A percentile compares a stretch with the other conserved stretches of the same genome.
phyloP scores from a whole-genome alignment of 2,113 vertebrate genomes.

The Sinocyclocheilus anshuiensis region DNA sequence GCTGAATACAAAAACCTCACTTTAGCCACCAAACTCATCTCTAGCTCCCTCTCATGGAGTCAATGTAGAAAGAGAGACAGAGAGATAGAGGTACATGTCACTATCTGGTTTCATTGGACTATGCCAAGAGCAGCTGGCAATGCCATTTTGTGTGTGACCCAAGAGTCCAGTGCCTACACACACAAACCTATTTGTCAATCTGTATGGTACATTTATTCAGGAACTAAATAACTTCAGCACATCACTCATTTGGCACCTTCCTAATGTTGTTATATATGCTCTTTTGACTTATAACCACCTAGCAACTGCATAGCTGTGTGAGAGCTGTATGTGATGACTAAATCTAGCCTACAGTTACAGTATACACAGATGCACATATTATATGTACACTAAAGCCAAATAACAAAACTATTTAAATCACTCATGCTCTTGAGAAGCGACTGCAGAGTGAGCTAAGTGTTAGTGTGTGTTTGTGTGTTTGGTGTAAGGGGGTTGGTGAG shows the following conservation, averaged over 20 bases:
- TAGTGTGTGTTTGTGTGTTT: not conserved
- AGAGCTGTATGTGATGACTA: too few species aligned
- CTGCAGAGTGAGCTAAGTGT: not conserved
- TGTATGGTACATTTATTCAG: slow-evolving; percentile 3
- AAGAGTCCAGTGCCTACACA: slow-evolving; percentile 1
- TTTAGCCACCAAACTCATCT: slow-evolving; percentile 38
- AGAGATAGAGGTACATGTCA: not conserved
- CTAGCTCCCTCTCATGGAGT: slow-evolving; percentile 60
- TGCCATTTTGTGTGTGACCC: not conserved
- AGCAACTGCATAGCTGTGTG: not conserved
- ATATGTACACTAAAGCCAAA: not conserved
- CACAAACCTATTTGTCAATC: not conserved
- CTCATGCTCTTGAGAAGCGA: not conserved
- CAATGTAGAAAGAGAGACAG: slow-evolving; percentile 4
- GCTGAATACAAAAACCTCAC: not conserved
- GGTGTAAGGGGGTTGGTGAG: not conserved
- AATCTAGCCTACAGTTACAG: too few species aligned
- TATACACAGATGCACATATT: not conserved
- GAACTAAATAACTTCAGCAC: not conserved
- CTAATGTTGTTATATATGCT: not conserved
- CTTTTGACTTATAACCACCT: not conserved
- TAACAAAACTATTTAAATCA: not conserved
- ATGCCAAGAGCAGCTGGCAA: slow-evolving; percentile 14
- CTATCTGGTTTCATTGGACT: not conserved
- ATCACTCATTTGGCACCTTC: not conserved